Base-by-base conservation (phyloP, 1,140 invertebrate genomes). In the Nephila pilipes region DNA sequence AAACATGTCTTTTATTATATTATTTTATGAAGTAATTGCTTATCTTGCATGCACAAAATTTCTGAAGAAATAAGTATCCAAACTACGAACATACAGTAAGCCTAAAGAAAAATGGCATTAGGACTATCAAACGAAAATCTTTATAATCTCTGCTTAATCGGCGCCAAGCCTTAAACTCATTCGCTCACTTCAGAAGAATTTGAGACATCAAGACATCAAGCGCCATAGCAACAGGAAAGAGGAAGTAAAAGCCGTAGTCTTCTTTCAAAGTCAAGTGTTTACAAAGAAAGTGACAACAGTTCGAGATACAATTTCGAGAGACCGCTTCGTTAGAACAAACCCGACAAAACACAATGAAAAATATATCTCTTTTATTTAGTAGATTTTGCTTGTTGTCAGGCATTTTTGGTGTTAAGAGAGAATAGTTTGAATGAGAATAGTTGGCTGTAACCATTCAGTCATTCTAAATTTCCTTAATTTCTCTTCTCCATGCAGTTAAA, bases 191-290 rank as follows among this genome's bases (percentile, higher is more conserved):
- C 29, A 12, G 5, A 25, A 32, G 12, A 0, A 18, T 16, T 16
- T 12, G 83, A 58, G 83, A 85, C 83, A n/a, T 85, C 83, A 58
- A 20, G 54, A n/a, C 57, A 29, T 85, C 25, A 85, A 32, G 60
- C 83, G 25, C 55, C 55, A 85, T 85, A 60, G 83, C 57, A 85
- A 85, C 83, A 85, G 2, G 14, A 10, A 32, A 36, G 36, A 22
- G 12, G 46, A 32, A 22, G 57, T n/a, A 20, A 32, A 87, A 87
- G 63, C 58, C 69, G 54, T 65, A 88, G 38, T 88, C 87, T 88
- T 88, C 87, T n/a, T 88, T 88, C 87, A 88, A 88, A 88, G 87
- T 88, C 87, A 69, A 88, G 87, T 88, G 87, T 88, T 88, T 88
- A 75, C 87, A 88, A 88, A 63, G 29, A 88, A 54, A 88, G 87